Conservation (phyloP, 2,113 vertebrate species). For the Rhabdornis inornatus region DNA sequence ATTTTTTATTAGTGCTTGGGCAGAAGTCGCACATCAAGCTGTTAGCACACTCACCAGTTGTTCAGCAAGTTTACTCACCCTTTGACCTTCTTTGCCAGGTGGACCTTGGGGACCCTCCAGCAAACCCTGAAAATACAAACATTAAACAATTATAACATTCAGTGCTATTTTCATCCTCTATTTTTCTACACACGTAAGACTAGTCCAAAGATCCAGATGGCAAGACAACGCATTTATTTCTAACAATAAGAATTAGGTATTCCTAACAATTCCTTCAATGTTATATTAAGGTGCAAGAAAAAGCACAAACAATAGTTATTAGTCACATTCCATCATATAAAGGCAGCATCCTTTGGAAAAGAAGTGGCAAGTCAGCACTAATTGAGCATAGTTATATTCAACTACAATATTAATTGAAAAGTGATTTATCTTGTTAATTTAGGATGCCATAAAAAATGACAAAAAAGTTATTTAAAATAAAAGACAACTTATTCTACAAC, state of each 20-base stretch:
- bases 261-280: not conserved
- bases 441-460: not conserved
- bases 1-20: slow-evolving; percentile 36
- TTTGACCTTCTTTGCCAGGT: slow-evolving; percentile 92
- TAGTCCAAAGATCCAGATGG: slow-evolving; percentile 20
- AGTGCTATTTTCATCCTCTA: not conserved
- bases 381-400: not conserved
- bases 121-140: slow-evolving; percentile 71
- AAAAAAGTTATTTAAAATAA: not conserved
- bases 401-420: not conserved
- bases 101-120: slow-evolving; percentile 80
- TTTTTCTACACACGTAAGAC: not conserved
- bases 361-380: not conserved
- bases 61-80: slow-evolving; percentile 87
- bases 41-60: slow-evolving; percentile 20
- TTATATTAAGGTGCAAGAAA: not conserved
- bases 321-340: not conserved
- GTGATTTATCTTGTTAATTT: not conserved
- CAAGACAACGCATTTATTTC: slow-evolving; percentile 32
- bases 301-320: not conserved
- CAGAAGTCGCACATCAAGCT: slow-evolving; percentile 9
- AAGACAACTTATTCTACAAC: not conserved
- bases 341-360: not conserved
- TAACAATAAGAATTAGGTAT: not conserved
- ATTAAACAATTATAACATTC: not conserved